A percentile compares a stretch with the other conserved stretches of the same genome.
These are phyloP conservation scores for Cephus pulcher DNA, from an alignment of 2,888 invertebrate species.

Conservation along the genomic window DNA sequence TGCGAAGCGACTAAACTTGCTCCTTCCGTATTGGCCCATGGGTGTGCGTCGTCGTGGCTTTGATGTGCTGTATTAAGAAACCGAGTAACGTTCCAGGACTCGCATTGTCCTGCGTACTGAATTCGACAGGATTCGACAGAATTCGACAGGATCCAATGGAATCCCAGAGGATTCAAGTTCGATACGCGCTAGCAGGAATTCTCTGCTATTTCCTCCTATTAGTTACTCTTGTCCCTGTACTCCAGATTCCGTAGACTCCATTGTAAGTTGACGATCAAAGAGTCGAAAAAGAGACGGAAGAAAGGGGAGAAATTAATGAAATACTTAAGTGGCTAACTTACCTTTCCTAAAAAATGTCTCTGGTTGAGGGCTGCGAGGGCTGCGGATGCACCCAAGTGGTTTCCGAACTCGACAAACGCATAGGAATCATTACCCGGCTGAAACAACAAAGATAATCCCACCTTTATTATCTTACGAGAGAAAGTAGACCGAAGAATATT, in stretches of 20 bases:
- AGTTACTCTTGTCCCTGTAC: no score
- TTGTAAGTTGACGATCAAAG: no score
- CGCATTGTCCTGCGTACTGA: no score
- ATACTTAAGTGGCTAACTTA: constrained; percentile 52
- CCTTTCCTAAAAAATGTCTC: constrained; percentile 71
- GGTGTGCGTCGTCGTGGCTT: background rate
- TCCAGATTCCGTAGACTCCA: no score
- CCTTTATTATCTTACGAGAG: no score
- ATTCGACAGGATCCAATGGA: no score
- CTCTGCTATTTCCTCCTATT: no score
- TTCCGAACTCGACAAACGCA: constrained; percentile 74
- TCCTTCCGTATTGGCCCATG: constrained; percentile 7
- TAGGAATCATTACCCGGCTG: constrained; percentile 73
- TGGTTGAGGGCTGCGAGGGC: constrained; percentile 75
- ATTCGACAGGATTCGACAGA: no score
- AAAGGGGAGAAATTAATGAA: constrained; percentile 19
- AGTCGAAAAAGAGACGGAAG: no score
- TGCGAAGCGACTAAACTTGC: constrained; percentile 29
- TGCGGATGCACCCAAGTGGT: constrained; percentile 71
- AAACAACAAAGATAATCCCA: constrained; percentile 39
- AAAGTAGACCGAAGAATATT: no score
- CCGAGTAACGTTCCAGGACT: background rate
- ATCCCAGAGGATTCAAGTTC: no score
- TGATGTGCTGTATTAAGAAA: constrained; percentile 1
- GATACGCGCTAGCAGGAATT: no score